phyloP scores from a whole-genome alignment of 2,113 vertebrate genomes.

The Cyprinus carpio region DNA sequence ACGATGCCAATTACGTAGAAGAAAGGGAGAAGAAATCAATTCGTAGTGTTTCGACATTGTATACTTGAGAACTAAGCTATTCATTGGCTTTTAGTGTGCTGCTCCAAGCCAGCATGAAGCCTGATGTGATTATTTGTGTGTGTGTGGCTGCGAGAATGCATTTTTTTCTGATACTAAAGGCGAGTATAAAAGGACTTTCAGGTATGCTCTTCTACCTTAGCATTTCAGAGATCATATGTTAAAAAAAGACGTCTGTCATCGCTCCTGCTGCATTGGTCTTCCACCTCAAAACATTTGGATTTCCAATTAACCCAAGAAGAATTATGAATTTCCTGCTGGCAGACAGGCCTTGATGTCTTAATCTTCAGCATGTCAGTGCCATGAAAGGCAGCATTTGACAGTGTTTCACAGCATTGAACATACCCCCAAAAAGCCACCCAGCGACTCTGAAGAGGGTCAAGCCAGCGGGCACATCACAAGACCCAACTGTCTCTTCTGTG shows the following conservation, averaged over 20 bases:
- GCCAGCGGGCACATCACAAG: constrained; percentile 77
- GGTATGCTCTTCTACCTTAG: background rate
- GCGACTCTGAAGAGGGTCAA: constrained; percentile 82
- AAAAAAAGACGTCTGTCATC: background rate
- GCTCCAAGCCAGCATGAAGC: constrained; percentile 63
- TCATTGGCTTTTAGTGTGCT: constrained; percentile 63
- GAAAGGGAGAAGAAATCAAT: constrained; percentile 67
- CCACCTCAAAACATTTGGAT: constrained; percentile 88
- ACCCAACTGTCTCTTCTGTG: constrained; percentile 89
- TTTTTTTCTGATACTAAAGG: background rate
- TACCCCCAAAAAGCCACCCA: constrained; percentile 70
- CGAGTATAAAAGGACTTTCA: background rate
- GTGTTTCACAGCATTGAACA: constrained; percentile 58
- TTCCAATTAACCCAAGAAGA: constrained; percentile 95
- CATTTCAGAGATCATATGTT: background rate
- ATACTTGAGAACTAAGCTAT: constrained; percentile 66
- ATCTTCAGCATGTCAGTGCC: constrained; percentile 90
- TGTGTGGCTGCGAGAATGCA: constrained; percentile 33
- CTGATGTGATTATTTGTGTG: constrained; percentile 60
- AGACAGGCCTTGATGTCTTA: constrained; percentile 90
- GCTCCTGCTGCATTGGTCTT: constrained; percentile 29
- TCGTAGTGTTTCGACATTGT: constrained; percentile 70
- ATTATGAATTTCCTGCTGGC: constrained; percentile 91
- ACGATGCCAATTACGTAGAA: constrained; percentile 69
- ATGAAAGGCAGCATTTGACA: constrained; percentile 88